Evolutionary conservation across 2,113 vertebrate species (phyloP).

Genomic region (Tretioscincus oriximinensis): DNA sequence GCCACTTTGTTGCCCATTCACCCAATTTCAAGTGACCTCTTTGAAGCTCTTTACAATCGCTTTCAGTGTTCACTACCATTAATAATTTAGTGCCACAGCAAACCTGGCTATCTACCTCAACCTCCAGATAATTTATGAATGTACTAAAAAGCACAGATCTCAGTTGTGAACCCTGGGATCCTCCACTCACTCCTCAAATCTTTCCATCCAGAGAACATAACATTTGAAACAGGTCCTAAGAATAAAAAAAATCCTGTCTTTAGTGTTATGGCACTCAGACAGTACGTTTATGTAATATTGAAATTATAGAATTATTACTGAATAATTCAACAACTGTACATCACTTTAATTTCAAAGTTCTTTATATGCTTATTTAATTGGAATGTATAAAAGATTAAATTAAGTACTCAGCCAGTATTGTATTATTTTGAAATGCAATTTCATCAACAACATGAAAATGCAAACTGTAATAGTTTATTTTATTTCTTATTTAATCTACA

Average conservation of each 20-base stretch:
- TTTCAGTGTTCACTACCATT: too few species aligned
- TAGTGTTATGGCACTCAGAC: neutral
- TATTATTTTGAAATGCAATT: conserved; percentile 39
- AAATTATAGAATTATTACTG: conserved; percentile 8
- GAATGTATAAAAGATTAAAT: conserved; percentile 33
- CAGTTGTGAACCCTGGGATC: too few species aligned
- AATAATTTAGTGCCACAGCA: too few species aligned
- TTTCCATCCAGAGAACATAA: too few species aligned
- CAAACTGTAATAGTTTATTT: conserved; percentile 30
- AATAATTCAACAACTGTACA: conserved; percentile 6
- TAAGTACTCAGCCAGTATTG: conserved; percentile 23
- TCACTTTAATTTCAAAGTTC: neutral
- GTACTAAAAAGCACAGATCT: too few species aligned
- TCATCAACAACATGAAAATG: conserved; percentile 18
- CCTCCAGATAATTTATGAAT: too few species aligned
- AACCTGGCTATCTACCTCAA: too few species aligned
- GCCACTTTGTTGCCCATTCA: too few species aligned
- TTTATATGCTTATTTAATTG: conserved; percentile 9
- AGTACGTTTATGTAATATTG: neutral
- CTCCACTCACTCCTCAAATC: too few species aligned
- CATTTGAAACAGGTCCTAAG: neutral
- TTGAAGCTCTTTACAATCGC: too few species aligned
- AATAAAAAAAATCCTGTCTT: neutral
- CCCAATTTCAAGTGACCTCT: too few species aligned
- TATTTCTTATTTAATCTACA: conserved; percentile 40